These are phyloP conservation scores for Echinops telfairi DNA, from an alignment of 2,113 vertebrate genomes.

Conservation along the genomic window DNA sequence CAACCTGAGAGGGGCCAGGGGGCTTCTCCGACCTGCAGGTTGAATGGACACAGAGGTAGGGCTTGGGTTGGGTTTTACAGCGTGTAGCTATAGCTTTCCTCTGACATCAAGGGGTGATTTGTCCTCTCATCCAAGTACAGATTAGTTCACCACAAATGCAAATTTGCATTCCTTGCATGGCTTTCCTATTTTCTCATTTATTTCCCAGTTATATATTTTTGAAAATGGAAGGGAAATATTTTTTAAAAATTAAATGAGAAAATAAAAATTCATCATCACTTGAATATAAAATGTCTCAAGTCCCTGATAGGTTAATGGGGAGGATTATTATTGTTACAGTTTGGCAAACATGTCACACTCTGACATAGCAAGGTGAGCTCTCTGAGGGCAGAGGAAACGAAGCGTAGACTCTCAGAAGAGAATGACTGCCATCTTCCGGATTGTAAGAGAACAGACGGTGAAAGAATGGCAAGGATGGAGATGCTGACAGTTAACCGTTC, in stretches of 20 bases:
- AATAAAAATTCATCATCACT: slow-evolving; percentile 51
- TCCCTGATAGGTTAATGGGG: neutral
- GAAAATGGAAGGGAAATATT: slow-evolving; percentile 21
- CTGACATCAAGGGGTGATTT: neutral
- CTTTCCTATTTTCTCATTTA: slow-evolving; percentile 26
- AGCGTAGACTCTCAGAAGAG: slow-evolving; percentile 20
- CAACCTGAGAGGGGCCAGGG: no score
- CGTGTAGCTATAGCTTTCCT: neutral
- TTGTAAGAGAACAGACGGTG: neutral
- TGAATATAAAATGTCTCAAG: neutral
- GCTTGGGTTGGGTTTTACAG: no score
- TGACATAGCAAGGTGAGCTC: slow-evolving; percentile 47
- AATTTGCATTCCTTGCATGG: slow-evolving; percentile 38
- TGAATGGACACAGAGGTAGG: no score
- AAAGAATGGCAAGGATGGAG: neutral
- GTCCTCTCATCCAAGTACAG: neutral
- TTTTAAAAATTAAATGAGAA: slow-evolving; percentile 51
- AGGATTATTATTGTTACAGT: slow-evolving; percentile 18
- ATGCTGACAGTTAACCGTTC: neutral
- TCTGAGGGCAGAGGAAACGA: neutral
- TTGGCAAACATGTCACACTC: slow-evolving; percentile 27
- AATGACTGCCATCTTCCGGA: slow-evolving; percentile 87
- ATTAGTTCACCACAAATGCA: slow-evolving; percentile 37
- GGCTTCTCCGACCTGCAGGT: no score
- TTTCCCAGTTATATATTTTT: slow-evolving; percentile 28